Evolutionary conservation across 2,797 vertebrate species (phyloP).

Genomic region (Chelon auratus): DNA sequence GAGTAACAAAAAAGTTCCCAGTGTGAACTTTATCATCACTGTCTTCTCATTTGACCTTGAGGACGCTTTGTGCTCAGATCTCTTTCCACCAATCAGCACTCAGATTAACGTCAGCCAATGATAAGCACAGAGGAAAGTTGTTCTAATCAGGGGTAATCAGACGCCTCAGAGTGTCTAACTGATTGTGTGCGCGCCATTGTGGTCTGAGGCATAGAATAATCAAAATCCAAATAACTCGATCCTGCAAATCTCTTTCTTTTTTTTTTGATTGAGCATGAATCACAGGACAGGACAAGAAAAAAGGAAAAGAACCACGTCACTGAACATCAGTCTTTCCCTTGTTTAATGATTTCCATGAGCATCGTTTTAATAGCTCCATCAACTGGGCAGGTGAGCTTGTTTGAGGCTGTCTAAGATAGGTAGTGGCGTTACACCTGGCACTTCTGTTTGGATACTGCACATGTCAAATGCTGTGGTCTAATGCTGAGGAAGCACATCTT

Average conservation of each 20-base stretch:
- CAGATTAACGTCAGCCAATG: constrained; percentile 50
- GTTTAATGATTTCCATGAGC: background rate
- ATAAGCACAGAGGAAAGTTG: constrained; percentile 44
- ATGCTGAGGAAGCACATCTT: background rate
- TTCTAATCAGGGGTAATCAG: constrained; percentile 70
- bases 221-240: constrained; percentile 59
- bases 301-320: background rate
- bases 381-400: background rate
- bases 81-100: constrained; percentile 46
- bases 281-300: constrained; percentile 12
- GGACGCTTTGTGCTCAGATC: constrained; percentile 9
- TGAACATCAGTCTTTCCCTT: background rate
- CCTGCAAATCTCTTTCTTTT: constrained; percentile 45
- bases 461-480: background rate
- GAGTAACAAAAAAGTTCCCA: constrained; percentile 33
- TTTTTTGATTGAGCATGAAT: constrained; percentile 51
- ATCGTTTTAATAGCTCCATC: background rate
- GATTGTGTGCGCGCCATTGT: constrained; percentile 54
- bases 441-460: too few species aligned
- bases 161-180: constrained; percentile 44
- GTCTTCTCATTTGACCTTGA: constrained; percentile 51
- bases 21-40: constrained; percentile 39
- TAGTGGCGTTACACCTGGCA: background rate
- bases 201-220: constrained; percentile 51
- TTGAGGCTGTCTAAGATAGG: background rate